A percentile compares a stretch with the other conserved stretches of the same genome.
Evolutionary conservation across 2,113 vertebrate species (phyloP).

Genomic region (Morone chrysops): DNA sequence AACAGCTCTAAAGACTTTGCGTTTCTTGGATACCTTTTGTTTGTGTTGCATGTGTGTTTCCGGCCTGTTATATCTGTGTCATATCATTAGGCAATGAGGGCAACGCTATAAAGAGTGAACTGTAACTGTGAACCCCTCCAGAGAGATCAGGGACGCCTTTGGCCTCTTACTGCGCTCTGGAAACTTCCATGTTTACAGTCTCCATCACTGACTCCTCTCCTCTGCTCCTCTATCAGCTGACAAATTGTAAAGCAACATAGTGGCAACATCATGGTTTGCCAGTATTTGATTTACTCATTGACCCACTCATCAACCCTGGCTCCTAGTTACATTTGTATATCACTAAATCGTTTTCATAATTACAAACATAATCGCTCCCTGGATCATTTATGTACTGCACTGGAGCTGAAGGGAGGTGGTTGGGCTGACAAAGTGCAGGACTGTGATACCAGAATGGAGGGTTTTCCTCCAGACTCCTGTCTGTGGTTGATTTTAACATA

Average conservation of each 20-base stretch:
- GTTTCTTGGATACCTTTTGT: constrained; percentile 33
- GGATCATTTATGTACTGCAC: no score
- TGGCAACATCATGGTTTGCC: constrained; percentile 19
- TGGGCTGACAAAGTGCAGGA: no score
- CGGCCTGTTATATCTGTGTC: constrained; percentile 42
- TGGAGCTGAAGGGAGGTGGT: no score
- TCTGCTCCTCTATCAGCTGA: constrained; percentile 42
- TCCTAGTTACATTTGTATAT: no score
- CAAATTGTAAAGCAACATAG: constrained; percentile 42
- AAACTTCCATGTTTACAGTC: constrained; percentile 58
- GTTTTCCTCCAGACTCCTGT: no score
- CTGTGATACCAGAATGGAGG: no score
- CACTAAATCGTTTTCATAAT: no score
- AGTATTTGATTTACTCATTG: constrained; percentile 34
- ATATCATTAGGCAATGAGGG: constrained; percentile 14
- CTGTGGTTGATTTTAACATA: no score
- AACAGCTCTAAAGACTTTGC: constrained; percentile 26
- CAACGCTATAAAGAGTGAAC: constrained; percentile 46
- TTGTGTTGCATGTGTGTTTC: constrained; percentile 39
- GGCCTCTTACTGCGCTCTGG: constrained; percentile 49
- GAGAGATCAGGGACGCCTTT: constrained; percentile 50
- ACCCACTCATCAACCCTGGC: not conserved
- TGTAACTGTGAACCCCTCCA: constrained; percentile 31
- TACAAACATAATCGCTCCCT: no score
- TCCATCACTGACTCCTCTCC: constrained; percentile 39